Percentiles rank a stretch among this genome's conserved stretches.
Evolutionary conservation across 2,888 invertebrate genomes (phyloP).

Genomic region (Sphaerophoria rueppellii): DNA sequence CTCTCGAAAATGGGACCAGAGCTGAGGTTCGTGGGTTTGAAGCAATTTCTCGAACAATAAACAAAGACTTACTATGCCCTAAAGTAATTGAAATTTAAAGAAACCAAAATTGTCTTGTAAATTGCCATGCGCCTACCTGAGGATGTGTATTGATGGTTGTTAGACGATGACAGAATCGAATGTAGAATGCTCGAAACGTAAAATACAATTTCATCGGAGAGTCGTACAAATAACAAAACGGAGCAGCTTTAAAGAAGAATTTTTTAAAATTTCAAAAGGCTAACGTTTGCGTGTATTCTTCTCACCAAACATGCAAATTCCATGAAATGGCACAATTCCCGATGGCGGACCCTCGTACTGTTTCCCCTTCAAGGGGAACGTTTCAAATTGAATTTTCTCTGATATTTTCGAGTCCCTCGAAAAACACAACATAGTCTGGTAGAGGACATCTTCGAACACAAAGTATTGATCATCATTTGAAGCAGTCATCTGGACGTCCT

Average conservation of each 20-base stretch:
- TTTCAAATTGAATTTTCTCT: slow-evolving; percentile 86
- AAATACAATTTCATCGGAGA: slow-evolving; percentile 94
- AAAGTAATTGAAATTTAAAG: background rate
- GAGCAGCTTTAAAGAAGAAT: slow-evolving; percentile 87
- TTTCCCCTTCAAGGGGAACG: slow-evolving; percentile 79
- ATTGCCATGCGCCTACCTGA: slow-evolving; percentile 83
- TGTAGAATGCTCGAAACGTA: slow-evolving; percentile 95
- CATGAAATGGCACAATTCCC: slow-evolving; percentile 97
- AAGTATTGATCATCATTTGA: slow-evolving; percentile 99
- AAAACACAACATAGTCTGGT: slow-evolving; percentile 96
- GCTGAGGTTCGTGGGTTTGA: slow-evolving; percentile 93
- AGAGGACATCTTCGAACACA: slow-evolving; percentile 97
- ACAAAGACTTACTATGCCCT: slow-evolving; percentile 94
- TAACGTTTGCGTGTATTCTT: slow-evolving; percentile 75
- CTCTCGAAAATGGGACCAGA: slow-evolving; percentile 95
- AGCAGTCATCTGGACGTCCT: slow-evolving; percentile 97
- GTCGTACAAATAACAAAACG: slow-evolving; percentile 96
- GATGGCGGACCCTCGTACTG: slow-evolving; percentile 88
- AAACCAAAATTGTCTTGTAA: background rate
- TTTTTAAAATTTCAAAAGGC: background rate
- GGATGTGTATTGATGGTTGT: slow-evolving; percentile 96
- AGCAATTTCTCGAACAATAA: slow-evolving; percentile 93
- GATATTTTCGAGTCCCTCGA: slow-evolving; percentile 93
- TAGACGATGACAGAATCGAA: slow-evolving; percentile 94
- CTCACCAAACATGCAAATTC: slow-evolving; percentile 97